Conservation (phyloP, 2,888 invertebrate species). For the Trileptium ribeirensis region DNA sequence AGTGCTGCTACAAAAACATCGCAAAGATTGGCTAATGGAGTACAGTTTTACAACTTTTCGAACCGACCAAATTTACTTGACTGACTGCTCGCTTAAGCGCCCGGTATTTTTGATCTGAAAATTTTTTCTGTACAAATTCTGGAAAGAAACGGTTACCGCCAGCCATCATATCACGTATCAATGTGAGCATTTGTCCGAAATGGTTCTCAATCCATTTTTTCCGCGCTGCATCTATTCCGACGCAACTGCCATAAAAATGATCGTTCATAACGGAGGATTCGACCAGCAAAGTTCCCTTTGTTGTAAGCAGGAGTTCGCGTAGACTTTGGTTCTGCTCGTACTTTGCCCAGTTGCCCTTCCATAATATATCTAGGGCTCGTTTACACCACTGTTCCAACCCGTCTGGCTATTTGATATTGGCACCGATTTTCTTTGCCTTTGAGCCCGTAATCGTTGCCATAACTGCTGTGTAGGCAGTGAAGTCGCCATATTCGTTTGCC, state of each 20-base stretch:
- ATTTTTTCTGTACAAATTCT: too few species aligned
- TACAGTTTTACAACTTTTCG: too few species aligned
- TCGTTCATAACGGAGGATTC: background rate
- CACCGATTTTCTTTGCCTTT: too few species aligned
- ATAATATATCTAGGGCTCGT: background rate
- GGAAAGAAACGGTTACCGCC: too few species aligned
- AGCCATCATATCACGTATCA: background rate
- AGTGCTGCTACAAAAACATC: too few species aligned
- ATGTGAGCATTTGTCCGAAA: background rate
- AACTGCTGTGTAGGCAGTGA: background rate
- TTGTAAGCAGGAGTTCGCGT: background rate
- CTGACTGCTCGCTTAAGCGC: too few species aligned
- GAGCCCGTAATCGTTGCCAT: too few species aligned
- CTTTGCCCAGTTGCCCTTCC: background rate
- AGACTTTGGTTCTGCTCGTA: slow-evolving; percentile 1
- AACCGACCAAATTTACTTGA: background rate
- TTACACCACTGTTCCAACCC: slow-evolving; percentile 11
- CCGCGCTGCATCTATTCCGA: background rate
- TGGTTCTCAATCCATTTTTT: background rate
- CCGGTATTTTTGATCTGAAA: too few species aligned
- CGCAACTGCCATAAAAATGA: background rate
- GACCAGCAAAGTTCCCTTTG: background rate
- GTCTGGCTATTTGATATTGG: background rate
- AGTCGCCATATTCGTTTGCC: background rate
- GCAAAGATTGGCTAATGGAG: too few species aligned